phyloP scores from a whole-genome alignment of 2,888 invertebrate species.

The Scaptomyza parva region DNA sequence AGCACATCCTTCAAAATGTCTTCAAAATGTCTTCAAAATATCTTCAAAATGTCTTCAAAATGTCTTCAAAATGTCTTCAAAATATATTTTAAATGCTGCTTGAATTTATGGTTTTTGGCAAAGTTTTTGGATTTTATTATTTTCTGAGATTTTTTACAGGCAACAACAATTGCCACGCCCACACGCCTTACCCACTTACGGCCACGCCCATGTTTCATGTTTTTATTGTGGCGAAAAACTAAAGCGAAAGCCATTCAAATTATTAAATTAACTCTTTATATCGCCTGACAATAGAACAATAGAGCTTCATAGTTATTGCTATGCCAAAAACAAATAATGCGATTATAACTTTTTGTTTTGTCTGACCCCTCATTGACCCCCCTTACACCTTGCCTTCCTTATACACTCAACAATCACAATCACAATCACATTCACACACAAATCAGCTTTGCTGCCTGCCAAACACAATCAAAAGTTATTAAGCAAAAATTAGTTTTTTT shows the following conservation, averaged over 20 bases:
- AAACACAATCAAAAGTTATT: too few species aligned
- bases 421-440: neutral
- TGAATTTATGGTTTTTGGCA: neutral
- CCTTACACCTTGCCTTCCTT: too few species aligned
- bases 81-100: too few species aligned
- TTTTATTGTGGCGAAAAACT: slow-evolving; percentile 19
- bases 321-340: slow-evolving; percentile 7
- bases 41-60: too few species aligned
- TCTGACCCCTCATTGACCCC: neutral
- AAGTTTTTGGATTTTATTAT: neutral
- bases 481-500: too few species aligned
- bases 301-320: too few species aligned
- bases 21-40: too few species aligned
- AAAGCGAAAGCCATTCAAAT: slow-evolving; percentile 17
- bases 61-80: too few species aligned
- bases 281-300: slow-evolving; percentile 26
- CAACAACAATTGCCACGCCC: neutral
- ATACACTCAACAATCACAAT: neutral
- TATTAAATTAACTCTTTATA: slow-evolving; percentile 47
- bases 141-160: neutral
- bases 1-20: slow-evolving; percentile 1
- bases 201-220: neutral
- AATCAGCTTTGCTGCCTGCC: too few species aligned
- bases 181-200: neutral
- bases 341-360: slow-evolving; percentile 1